Conservation (phyloP, 2,797 vertebrate species). For the Setipinna tenuifilis region DNA sequence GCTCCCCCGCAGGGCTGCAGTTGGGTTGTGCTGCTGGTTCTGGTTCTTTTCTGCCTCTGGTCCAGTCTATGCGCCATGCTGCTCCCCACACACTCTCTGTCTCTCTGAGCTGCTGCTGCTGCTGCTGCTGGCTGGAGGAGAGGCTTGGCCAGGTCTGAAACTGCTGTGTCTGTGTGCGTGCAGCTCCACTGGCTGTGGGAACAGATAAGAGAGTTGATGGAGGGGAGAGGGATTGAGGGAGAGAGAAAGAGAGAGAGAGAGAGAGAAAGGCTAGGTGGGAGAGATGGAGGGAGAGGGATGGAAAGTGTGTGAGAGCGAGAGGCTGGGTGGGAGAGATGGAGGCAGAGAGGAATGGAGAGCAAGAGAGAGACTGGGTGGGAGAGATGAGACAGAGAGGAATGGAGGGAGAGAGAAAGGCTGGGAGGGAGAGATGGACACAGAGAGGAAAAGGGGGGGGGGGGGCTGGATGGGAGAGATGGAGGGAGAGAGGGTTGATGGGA, state of each 20-base stretch:
- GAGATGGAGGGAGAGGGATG: too few relatives aligned
- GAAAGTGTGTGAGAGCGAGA: too few relatives aligned
- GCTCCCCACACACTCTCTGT: too few relatives aligned
- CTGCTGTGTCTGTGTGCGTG: conserved; percentile 59
- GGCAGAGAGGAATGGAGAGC: background rate
- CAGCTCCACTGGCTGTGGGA: conserved; percentile 68
- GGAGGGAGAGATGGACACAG: background rate
- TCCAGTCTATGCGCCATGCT: conserved; percentile 36
- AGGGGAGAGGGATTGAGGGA: background rate
- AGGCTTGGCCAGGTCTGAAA: conserved; percentile 64
- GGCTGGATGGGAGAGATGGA: too few relatives aligned
- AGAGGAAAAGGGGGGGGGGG: background rate
- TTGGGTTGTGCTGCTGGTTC: background rate
- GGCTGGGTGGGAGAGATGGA: too few relatives aligned
- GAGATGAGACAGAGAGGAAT: background rate
- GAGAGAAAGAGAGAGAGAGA: background rate
- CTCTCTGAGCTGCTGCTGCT: background rate
- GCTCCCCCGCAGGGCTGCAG: too few relatives aligned
- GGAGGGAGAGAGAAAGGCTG: background rate
- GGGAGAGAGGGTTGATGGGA: too few relatives aligned
- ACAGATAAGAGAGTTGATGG: conserved; percentile 69
- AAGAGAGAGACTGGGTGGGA: background rate
- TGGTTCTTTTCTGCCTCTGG: background rate
- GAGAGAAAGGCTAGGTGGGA: background rate
- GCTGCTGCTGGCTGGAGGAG: conserved; percentile 21